These are phyloP conservation scores for Catharus fuscescens DNA, from an alignment of 2,113 vertebrate genomes.

Conservation along the genomic window DNA sequence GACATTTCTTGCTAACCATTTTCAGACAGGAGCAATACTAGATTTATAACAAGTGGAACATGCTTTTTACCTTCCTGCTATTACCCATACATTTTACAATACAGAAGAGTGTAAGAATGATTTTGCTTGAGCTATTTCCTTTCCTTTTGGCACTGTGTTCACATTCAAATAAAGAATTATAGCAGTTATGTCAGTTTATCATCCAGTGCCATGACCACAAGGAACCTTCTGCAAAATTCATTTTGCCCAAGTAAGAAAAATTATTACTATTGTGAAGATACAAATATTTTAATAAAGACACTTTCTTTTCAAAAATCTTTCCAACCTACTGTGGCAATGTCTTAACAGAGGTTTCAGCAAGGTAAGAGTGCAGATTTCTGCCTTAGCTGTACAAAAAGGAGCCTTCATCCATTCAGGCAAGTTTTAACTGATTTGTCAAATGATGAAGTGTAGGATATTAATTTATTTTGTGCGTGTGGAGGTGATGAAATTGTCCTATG, in stretches of 20 bases:
- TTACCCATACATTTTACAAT: constrained; percentile 8
- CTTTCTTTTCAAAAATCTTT: not conserved
- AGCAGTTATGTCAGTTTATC: constrained; percentile 10
- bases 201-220: not conserved
- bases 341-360: not conserved
- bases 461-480: not conserved
- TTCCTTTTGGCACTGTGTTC: constrained; percentile 23
- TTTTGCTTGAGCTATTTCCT: constrained; percentile 24
- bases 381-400: not conserved
- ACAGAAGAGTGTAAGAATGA: not conserved
- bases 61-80: constrained; percentile 1
- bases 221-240: not conserved
- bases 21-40: constrained; percentile 3
- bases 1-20: constrained; percentile 9
- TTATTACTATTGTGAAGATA: not conserved
- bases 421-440: not conserved
- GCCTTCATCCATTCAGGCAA: not conserved
- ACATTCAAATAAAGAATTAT: constrained; percentile 1
- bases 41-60: not conserved
- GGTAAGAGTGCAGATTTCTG: not conserved
- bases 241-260: not conserved
- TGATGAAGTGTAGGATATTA: not conserved
- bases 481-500: not conserved
- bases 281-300: not conserved
- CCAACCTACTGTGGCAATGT: not conserved